Conservation (phyloP, 1,140 invertebrate genomes). For the Contarinia nasturtii region DNA sequence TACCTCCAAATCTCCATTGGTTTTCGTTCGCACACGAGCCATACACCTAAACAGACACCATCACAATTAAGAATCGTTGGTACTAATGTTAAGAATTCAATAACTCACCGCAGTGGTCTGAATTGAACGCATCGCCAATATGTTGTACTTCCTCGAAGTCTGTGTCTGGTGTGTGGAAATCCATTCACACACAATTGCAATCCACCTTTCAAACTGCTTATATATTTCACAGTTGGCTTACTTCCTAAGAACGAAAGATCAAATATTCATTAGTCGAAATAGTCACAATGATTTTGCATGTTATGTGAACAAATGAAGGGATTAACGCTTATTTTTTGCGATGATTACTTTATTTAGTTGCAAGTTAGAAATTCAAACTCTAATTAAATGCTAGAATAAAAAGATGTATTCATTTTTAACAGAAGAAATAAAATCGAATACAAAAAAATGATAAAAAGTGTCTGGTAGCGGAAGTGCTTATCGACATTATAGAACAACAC, state of each 20-base stretch:
- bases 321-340: no score
- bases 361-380: no score
- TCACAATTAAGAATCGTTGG: neutral
- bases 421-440: neutral
- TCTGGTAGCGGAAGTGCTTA: no score
- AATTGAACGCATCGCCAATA: slow-evolving; percentile 11
- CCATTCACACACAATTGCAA: slow-evolving; percentile 9
- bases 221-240: slow-evolving; percentile 5
- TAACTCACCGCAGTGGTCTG: slow-evolving; percentile 7
- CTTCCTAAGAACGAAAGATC: no score
- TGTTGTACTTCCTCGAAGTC: slow-evolving; percentile 5
- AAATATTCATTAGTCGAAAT: no score
- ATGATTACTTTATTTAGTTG: no score
- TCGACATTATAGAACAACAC: no score
- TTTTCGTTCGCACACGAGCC: slow-evolving; percentile 7
- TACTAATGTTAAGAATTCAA: neutral
- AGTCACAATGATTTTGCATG: no score
- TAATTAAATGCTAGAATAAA: no score
- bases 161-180: slow-evolving; percentile 8
- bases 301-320: no score
- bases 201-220: slow-evolving; percentile 7
- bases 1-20: slow-evolving; percentile 5
- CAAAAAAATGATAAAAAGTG: neutral
- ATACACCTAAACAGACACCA: slow-evolving; percentile 5
- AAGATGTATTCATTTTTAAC: neutral